Conservation (phyloP, 1,140 invertebrate species). For the Schlechtendalia chinensis region DNA sequence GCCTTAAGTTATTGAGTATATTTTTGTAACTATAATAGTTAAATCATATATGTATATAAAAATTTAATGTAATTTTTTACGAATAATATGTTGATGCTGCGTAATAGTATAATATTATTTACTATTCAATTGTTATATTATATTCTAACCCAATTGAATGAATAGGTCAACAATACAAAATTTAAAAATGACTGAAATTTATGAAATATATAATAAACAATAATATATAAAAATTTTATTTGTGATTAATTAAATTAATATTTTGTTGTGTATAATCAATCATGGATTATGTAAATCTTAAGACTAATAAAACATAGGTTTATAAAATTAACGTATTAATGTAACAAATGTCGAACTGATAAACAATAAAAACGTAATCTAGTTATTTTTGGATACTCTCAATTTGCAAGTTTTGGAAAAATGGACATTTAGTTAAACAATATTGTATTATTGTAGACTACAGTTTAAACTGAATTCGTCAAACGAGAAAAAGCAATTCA, state of each 20-base stretch:
- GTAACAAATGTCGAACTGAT: not conserved
- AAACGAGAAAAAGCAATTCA: too few relatives aligned
- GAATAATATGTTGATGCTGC: slow-evolving; percentile 2
- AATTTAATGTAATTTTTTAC: not conserved
- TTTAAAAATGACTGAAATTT: not conserved
- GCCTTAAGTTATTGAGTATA: slow-evolving; percentile 24
- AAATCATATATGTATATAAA: slow-evolving; percentile 28
- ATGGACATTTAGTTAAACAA: too few relatives aligned
- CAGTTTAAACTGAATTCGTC: too few relatives aligned
- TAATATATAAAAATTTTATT: too few relatives aligned
- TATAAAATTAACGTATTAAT: not conserved
- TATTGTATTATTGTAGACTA: too few relatives aligned
- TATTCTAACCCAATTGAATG: slow-evolving; percentile 9
- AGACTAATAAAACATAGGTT: not conserved
- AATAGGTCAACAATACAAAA: not conserved
- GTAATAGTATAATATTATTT: not conserved
- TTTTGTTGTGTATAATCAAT: not conserved
- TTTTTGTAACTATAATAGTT: not conserved
- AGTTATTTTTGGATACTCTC: not conserved
- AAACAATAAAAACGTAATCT: not conserved
- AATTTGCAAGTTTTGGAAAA: not conserved
- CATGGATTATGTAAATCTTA: not conserved
- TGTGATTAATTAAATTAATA: not conserved
- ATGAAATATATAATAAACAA: too few relatives aligned
- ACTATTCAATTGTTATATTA: slow-evolving; percentile 2